Evolutionary conservation across 1,140 invertebrate species (phyloP).

Genomic region (Drosophila azteca): DNA sequence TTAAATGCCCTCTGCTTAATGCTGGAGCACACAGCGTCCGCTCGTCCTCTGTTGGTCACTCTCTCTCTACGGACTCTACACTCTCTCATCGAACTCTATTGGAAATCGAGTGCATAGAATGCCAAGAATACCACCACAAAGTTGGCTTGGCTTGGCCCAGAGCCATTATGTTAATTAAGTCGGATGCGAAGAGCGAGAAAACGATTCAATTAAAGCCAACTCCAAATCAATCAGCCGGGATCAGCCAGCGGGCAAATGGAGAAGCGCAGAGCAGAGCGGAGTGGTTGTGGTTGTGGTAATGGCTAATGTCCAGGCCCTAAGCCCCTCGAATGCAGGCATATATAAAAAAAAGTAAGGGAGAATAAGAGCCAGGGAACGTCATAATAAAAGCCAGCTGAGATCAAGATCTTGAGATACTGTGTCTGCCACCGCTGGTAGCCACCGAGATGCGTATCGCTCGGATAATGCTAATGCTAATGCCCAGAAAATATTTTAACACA

Average conservation of each 20-base stretch:
- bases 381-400: constrained; percentile 61
- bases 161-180: constrained; percentile 70
- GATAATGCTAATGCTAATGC: constrained; percentile 49
- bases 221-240: constrained; percentile 66
- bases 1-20: constrained; percentile 46
- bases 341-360: constrained; percentile 2
- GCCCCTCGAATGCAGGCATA: constrained; percentile 19
- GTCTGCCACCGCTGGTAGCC: constrained; percentile 7
- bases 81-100: constrained; percentile 27
- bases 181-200: constrained; percentile 20
- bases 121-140: neutral
- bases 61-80: no score
- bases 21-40: constrained; percentile 33
- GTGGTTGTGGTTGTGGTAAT: constrained; percentile 14
- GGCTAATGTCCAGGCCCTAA: constrained; percentile 41
- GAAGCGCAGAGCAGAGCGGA: constrained; percentile 11
- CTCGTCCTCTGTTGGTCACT: constrained; percentile 17
- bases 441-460: constrained; percentile 65
- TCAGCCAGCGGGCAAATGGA: constrained; percentile 26
- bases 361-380: constrained; percentile 24
- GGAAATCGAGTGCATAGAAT: constrained; percentile 1
- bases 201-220: constrained; percentile 78
- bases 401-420: constrained; percentile 42
- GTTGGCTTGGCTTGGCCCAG: neutral
- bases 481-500: constrained; percentile 51